These are phyloP conservation scores for Eurosta solidaginis DNA, from an alignment of 1,140 invertebrate genomes.

Conservation along the genomic window DNA sequence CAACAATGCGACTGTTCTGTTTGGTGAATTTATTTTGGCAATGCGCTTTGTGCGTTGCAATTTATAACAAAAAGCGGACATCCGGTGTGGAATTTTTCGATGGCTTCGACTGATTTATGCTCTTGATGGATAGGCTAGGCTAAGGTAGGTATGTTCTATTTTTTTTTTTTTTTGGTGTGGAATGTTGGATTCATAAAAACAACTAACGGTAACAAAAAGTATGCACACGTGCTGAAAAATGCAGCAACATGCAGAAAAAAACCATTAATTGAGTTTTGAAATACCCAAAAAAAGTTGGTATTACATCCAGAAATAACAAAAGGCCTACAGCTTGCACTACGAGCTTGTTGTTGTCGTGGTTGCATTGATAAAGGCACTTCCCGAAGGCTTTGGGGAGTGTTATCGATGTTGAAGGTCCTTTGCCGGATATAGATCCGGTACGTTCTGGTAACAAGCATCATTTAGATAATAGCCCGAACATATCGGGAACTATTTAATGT, in stretches of 20 bases:
- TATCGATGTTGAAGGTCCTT: no score
- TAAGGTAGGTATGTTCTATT: slow-evolving; percentile 18
- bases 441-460: no score
- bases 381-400: no score
- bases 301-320: not conserved
- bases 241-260: slow-evolving; percentile 1
- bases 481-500: no score
- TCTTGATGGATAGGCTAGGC: slow-evolving; percentile 46
- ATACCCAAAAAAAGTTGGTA: not conserved
- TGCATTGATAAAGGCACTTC: no score
- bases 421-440: no score
- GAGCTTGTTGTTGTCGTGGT: no score
- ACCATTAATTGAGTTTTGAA: not conserved
- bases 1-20: not conserved
- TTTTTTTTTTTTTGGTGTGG: no score
- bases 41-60: slow-evolving; percentile 35
- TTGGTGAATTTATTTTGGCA: slow-evolving; percentile 23
- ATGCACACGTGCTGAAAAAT: not conserved
- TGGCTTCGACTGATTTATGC: slow-evolving; percentile 55
- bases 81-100: slow-evolving; percentile 43
- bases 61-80: slow-evolving; percentile 42
- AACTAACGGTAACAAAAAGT: no score
- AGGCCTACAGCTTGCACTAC: not conserved
- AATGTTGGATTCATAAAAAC: not conserved
- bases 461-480: no score